Evolutionary conservation across 37 sponge, comb jelly and placozoan genomes (phyloP).

Genomic region (Crambe crambe): DNA sequence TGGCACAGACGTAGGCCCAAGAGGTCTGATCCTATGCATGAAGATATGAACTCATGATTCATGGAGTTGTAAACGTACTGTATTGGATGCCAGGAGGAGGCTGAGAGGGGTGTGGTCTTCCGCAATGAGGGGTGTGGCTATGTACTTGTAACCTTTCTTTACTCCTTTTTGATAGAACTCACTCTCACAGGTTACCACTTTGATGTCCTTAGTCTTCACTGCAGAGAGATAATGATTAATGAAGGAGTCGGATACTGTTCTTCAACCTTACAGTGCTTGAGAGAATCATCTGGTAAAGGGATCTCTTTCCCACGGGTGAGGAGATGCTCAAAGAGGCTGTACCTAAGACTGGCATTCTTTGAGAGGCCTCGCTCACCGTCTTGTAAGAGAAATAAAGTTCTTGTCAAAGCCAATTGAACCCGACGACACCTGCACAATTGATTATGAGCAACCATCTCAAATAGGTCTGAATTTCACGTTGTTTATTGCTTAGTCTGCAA

Average conservation of each 20-base stretch:
- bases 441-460: too few species aligned
- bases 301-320: slow-evolving; percentile 15
- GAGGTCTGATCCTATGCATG: background rate
- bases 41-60: too few species aligned
- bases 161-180: slow-evolving; percentile 10
- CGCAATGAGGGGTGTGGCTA: background rate
- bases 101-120: background rate
- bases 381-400: slow-evolving; percentile 49
- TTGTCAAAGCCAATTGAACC: slow-evolving; percentile 44
- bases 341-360: background rate
- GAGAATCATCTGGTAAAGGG: background rate
- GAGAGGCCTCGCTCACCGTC: slow-evolving; percentile 3
- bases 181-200: background rate
- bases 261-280: background rate
- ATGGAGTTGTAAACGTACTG: too few species aligned
- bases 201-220: background rate
- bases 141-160: background rate
- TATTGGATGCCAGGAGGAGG: slow-evolving; percentile 28
- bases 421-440: slow-evolving; percentile 68
- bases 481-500: too few species aligned
- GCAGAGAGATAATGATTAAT: background rate
- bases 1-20: slow-evolving; percentile 25
- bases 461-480: too few species aligned
- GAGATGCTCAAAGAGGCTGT: slow-evolving; percentile 6
- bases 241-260: background rate